Evolutionary conservation across 1,140 invertebrate species (phyloP), one percentile per base, ranked within the genome.

Genomic region (Delia radicum): DNA sequence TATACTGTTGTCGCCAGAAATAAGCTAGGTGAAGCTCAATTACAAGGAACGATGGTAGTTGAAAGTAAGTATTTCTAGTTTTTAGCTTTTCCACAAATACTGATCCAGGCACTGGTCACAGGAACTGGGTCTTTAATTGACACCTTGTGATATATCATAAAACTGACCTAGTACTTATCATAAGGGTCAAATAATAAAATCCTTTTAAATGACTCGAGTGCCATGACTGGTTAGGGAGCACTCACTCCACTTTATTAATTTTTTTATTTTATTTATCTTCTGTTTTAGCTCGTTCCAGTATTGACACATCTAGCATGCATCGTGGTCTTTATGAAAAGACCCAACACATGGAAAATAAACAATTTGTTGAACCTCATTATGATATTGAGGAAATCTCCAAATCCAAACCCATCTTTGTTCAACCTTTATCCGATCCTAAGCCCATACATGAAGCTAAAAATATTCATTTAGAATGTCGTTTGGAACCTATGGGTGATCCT

Each of bases 401-500:
- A 87, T 96, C 95, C 0, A 96, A 95, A 85, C 96, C 96, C 3
- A 92, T 95, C 61, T 97, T 98, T 81, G 91, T 95, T 0, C 93
- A 95, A 80, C 95, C 95, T 1, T 82, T 97, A 8, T 92, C 90
- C 37, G 94, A 96, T 79, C 92, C 93, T 12, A 91, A 91, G 81
- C 93, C 94, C n/a, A 89, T 96, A 3, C 91, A 90, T 79, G 96
- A 98, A 87, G 96, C 96, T 29, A 94, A 94, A 85, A 96, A 96
- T 81, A 93, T 97, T 83, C 96, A 97, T 81, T 87, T 97, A 62
- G 95, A 97, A 86, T 95, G 95, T 79, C 90, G 95, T 62, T 87
- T 98, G 74, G 96, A 98, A 86, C 96, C 96, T 1, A 96, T 96
- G 92, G 94, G 94, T 27, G 96, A 98, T 88, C 95, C 95, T n/a